phyloP scores from a whole-genome alignment of 2,888 invertebrate species.

The Tubulanus polymorphus region DNA sequence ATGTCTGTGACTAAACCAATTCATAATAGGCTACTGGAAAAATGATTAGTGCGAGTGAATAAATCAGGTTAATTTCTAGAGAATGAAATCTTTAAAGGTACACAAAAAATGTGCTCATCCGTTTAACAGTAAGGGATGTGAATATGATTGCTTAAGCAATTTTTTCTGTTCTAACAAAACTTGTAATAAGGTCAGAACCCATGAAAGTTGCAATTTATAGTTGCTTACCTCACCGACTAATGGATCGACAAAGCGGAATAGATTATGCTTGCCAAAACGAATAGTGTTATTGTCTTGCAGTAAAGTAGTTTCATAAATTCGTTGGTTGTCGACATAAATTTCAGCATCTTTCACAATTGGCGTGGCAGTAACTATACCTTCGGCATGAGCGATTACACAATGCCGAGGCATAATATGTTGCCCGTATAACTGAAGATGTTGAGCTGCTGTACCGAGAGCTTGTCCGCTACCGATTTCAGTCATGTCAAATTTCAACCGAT shows the following conservation, averaged over 20 bases:
- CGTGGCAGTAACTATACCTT: constrained; percentile 88
- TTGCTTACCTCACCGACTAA: constrained; percentile 36
- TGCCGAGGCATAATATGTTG: constrained; percentile 91
- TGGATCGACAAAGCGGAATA: constrained; percentile 58
- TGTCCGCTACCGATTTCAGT: constrained; percentile 73
- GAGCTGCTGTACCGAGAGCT: constrained; percentile 56
- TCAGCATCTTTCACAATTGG: constrained; percentile 90
- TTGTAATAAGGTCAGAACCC: too few relatives aligned
- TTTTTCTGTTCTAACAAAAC: too few relatives aligned
- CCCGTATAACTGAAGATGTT: constrained; percentile 62
- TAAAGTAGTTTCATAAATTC: constrained; percentile 87
- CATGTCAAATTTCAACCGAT: constrained; percentile 62
- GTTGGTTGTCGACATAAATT: constrained; percentile 89
- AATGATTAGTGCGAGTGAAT: too few relatives aligned
- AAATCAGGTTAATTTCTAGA: too few relatives aligned
- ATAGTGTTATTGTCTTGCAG: constrained; percentile 62
- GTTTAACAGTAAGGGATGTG: too few relatives aligned
- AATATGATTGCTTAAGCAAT: too few relatives aligned
- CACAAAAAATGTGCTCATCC: too few relatives aligned
- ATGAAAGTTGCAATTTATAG: too few relatives aligned
- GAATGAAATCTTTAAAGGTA: background rate
- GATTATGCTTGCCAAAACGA: constrained; percentile 56
- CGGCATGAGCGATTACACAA: constrained; percentile 86
- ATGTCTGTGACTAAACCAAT: too few relatives aligned
- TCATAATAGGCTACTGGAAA: too few relatives aligned